phyloP scores from a whole-genome alignment of 2,888 invertebrate genomes.

The Hermaeophaga mercurialis region DNA sequence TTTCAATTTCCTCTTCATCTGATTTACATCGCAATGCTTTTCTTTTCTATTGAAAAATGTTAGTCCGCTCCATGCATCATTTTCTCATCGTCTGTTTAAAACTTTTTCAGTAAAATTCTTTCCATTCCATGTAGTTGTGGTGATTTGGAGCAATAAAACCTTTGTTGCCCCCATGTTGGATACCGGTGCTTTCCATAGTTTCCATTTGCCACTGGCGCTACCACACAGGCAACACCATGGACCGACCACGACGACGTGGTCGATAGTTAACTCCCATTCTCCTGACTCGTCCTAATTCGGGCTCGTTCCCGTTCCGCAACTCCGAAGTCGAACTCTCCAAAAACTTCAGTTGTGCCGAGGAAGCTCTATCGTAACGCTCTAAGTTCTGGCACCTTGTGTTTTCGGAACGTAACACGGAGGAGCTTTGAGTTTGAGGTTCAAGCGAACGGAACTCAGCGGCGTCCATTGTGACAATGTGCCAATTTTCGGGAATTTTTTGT shows the following conservation, averaged over 20 bases:
- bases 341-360: conserved; percentile 6
- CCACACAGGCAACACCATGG: conserved; percentile 16
- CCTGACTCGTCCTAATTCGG: conserved; percentile 12
- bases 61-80: too few species aligned
- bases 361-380: neutral
- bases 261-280: conserved; percentile 42
- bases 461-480: conserved; percentile 38
- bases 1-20: too few species aligned
- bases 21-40: too few species aligned
- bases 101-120: too few species aligned
- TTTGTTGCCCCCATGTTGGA: neutral
- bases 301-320: conserved; percentile 10
- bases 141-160: too few species aligned
- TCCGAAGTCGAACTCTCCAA: neutral
- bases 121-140: too few species aligned
- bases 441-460: conserved; percentile 44
- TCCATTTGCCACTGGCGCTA: conserved; percentile 6
- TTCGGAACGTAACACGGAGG: conserved; percentile 37
- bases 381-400: conserved; percentile 1
- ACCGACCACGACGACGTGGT: conserved; percentile 41
- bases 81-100: too few species aligned
- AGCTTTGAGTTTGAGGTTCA: conserved; percentile 44
- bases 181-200: conserved; percentile 2
- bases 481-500: conserved; percentile 5
- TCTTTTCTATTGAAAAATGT: too few species aligned